phyloP scores from a whole-genome alignment of 1,140 invertebrate species.

The Plodia interpunctella region DNA sequence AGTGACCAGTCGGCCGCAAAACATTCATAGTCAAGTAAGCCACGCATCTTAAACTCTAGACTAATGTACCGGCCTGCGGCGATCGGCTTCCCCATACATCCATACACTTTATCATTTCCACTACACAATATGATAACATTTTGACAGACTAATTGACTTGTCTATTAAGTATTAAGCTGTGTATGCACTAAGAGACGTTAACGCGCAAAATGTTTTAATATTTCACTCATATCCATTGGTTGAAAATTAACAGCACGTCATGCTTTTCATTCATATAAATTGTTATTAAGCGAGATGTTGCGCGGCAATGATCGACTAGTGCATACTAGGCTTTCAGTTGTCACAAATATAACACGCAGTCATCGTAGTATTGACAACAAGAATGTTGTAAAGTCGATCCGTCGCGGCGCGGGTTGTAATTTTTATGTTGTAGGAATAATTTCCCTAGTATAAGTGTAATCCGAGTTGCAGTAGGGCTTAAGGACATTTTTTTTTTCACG shows the following conservation, averaged over 20 bases:
- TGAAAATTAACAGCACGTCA: too few relatives aligned
- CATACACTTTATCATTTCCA: neutral
- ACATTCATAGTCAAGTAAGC: constrained; percentile 59
- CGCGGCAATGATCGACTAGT: too few relatives aligned
- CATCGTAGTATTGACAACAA: neutral
- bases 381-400: neutral
- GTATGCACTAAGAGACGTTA: too few relatives aligned
- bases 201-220: too few relatives aligned
- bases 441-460: constrained; percentile 57
- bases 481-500: constrained; percentile 36
- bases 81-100: constrained; percentile 12
- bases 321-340: too few relatives aligned
- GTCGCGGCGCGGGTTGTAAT: constrained; percentile 33
- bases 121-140: neutral
- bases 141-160: neutral
- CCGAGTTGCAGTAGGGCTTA: constrained; percentile 41
- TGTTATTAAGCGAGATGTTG: too few relatives aligned
- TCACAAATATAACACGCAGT: neutral
- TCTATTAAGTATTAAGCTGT: neutral
- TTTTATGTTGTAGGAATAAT: constrained; percentile 65
- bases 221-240: too few relatives aligned
- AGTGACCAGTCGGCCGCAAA: constrained; percentile 57
- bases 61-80: constrained; percentile 32
- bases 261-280: too few relatives aligned
- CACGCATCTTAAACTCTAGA: constrained; percentile 55